Evolutionary conservation across 2,888 invertebrate species (phyloP).

Genomic region (Octodonta nipae): DNA sequence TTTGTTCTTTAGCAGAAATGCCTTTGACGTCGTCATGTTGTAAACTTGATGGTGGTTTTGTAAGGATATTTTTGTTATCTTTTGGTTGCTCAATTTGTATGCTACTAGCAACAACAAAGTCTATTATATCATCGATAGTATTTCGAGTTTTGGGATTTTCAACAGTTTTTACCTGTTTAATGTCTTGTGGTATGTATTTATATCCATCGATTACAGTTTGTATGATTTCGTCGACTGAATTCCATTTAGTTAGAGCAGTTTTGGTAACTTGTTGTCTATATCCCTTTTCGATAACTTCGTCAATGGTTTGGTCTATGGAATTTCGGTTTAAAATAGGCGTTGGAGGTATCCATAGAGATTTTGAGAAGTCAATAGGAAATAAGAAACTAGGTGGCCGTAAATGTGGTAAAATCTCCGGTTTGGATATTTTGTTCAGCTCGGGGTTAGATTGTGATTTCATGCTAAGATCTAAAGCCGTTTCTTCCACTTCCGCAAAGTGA

Average conservation of each 20-base stretch:
- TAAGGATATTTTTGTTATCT: too few relatives aligned
- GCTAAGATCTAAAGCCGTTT: constrained; percentile 22
- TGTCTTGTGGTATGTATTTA: not conserved
- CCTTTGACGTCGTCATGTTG: too few relatives aligned
- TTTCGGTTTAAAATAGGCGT: not conserved
- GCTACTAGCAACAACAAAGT: constrained; percentile 14
- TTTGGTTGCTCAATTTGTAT: too few relatives aligned
- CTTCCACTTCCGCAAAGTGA: constrained; percentile 8
- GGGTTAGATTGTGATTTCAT: constrained; percentile 12
- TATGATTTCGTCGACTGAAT: constrained; percentile 19
- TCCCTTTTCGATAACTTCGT: constrained; percentile 13
- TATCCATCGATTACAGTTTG: constrained; percentile 14
- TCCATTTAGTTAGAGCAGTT: constrained; percentile 6
- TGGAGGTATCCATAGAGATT: not conserved
- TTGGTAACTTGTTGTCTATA: not conserved
- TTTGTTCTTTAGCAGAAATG: too few relatives aligned
- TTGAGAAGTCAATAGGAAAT: too few relatives aligned
- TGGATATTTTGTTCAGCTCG: not conserved
- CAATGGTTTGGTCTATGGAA: constrained; percentile 15
- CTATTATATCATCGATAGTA: constrained; percentile 20
- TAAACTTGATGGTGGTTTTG: too few relatives aligned
- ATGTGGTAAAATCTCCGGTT: not conserved
- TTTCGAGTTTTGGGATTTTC: constrained; percentile 8
- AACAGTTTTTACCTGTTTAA: not conserved
- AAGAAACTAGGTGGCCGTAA: not conserved